These are phyloP conservation scores for Dinocampus coccinellae DNA, from an alignment of 2,888 invertebrate species.

Conservation along the genomic window DNA sequence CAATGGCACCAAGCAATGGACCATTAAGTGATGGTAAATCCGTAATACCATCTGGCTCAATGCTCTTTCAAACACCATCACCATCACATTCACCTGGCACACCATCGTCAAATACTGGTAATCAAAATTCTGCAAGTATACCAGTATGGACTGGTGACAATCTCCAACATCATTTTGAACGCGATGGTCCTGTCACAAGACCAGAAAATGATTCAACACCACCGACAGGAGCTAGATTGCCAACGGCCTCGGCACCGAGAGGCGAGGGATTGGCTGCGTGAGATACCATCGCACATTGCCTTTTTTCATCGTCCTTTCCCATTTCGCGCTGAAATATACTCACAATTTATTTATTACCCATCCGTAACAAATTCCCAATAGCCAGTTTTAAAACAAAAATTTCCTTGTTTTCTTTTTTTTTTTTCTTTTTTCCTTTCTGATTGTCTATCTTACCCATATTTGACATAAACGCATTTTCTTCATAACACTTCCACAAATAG, in stretches of 20 bases:
- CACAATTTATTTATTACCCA: not conserved
- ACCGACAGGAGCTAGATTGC: conserved; percentile 72
- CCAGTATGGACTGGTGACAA: conserved; percentile 71
- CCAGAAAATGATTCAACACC: conserved; percentile 66
- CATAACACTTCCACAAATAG: not conserved
- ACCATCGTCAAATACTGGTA: conserved; percentile 62
- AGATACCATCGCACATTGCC: conserved; percentile 38
- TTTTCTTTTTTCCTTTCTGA: not conserved
- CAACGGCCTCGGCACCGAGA: conserved; percentile 74
- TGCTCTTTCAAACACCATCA: conserved; percentile 67
- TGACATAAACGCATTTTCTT: not conserved
- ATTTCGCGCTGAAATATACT: not conserved
- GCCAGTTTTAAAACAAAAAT: not conserved
- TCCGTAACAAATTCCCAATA: not conserved
- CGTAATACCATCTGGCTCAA: conserved; percentile 62
- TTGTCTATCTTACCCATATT: not conserved
- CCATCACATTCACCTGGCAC: conserved; percentile 69
- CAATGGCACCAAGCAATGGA: conserved; percentile 70
- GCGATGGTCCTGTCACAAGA: conserved; percentile 69
- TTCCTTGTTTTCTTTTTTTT: not conserved
- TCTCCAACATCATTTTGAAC: conserved; percentile 73
- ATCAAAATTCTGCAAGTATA: conserved; percentile 69
- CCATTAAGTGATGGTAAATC: conserved; percentile 70
- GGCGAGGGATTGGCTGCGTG: conserved; percentile 82
- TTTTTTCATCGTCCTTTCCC: conserved; percentile 13